Percentiles rank a stretch among this genome's conserved stretches.
Evolutionary conservation across 1,140 invertebrate species (phyloP).

Genomic region (Neodiprion virginianus): DNA sequence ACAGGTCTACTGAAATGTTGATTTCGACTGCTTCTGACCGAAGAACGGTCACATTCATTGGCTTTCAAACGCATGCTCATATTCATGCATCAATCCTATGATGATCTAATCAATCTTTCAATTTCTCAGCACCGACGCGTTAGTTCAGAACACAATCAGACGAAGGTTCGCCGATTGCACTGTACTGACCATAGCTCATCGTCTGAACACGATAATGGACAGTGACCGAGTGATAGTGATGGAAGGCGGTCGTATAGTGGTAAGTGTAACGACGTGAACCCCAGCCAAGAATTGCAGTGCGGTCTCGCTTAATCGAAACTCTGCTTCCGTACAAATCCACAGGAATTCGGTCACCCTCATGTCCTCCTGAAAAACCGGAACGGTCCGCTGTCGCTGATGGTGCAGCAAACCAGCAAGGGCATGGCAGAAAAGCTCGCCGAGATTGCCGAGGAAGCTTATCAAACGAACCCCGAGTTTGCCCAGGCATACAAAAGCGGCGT

Average conservation of each 20-base stretch:
- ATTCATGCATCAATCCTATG: too few relatives aligned
- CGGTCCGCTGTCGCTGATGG: constrained; percentile 55
- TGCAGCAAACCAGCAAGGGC: constrained; percentile 58
- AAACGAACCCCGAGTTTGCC: too few relatives aligned
- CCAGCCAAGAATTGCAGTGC: too few relatives aligned
- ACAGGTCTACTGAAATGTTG: too few relatives aligned
- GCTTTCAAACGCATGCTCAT: too few relatives aligned
- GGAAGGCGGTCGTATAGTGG: constrained; percentile 68
- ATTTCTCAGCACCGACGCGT: constrained; percentile 53
- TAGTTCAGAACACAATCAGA: constrained; percentile 62
- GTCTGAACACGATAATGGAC: constrained; percentile 76
- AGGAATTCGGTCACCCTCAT: constrained; percentile 68
- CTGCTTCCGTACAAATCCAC: too few relatives aligned
- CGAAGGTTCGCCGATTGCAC: constrained; percentile 62
- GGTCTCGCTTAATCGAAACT: too few relatives aligned
- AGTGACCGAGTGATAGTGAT: constrained; percentile 70
- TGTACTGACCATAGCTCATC: constrained; percentile 78
- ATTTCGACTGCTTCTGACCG: too few relatives aligned
- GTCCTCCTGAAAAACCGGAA: constrained; percentile 59
- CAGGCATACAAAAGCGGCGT: too few relatives aligned
- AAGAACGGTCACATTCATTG: too few relatives aligned
- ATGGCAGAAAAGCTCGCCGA: constrained; percentile 53
- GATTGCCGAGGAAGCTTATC: constrained; percentile 50
- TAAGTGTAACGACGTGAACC: too few relatives aligned
- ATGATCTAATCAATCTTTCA: too few relatives aligned